Evolutionary conservation across 2,888 invertebrate genomes (phyloP).

Genomic region (Cephalotes varians): DNA sequence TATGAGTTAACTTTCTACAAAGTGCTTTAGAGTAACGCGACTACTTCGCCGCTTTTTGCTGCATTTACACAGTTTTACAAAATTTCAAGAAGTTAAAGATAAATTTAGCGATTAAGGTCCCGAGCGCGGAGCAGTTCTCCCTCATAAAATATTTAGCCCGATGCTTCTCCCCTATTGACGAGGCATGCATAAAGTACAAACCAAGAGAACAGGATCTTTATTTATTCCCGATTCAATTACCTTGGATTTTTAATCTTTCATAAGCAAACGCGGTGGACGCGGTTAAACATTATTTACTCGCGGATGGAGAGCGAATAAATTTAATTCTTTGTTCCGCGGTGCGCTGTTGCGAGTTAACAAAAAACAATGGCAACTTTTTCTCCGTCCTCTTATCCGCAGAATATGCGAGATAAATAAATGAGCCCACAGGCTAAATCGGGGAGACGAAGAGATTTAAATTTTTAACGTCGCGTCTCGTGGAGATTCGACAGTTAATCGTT

Average conservation of each 20-base stretch:
- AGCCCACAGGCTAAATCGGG: background rate
- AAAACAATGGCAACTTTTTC: background rate
- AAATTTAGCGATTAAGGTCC: conserved; percentile 31
- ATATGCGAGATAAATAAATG: background rate
- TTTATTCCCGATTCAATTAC: background rate
- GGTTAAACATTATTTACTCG: background rate
- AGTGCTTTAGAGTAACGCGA: conserved; percentile 32
- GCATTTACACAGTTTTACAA: conserved; percentile 19
- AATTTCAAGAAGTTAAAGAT: conserved; percentile 36
- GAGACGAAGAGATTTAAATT: background rate
- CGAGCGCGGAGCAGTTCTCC: background rate
- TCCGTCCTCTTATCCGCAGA: background rate
- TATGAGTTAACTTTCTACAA: conserved; percentile 12
- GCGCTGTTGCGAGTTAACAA: background rate
- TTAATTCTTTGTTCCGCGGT: background rate
- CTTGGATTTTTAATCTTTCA: background rate
- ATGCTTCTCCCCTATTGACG: background rate
- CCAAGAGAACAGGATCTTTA: background rate
- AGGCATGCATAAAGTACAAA: background rate
- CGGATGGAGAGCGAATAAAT: background rate
- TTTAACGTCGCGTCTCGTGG: background rate
- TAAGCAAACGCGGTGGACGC: background rate
- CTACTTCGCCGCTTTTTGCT: conserved; percentile 19
- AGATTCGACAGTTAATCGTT: background rate
- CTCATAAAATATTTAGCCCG: conserved; percentile 18